A percentile compares a stretch with the other conserved stretches of the same genome.
Conservation (phyloP, 2,888 invertebrate species). For the Myathropa florea region DNA sequence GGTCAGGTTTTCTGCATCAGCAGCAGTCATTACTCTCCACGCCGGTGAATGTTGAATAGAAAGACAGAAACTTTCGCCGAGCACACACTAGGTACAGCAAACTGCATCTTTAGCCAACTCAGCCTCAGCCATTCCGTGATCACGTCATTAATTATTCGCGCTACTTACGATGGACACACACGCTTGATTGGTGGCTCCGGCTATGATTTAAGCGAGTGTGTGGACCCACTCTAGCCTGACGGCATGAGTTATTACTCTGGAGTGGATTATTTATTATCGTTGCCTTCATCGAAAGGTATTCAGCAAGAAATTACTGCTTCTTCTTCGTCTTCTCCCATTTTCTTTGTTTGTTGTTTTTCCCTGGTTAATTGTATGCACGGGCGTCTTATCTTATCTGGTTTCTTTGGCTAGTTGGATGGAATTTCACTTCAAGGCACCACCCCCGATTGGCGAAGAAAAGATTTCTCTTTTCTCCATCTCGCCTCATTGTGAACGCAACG, state of each 20-base stretch:
- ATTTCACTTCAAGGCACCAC: not conserved
- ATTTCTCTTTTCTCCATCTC: conserved; percentile 27
- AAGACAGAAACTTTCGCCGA: conserved; percentile 55
- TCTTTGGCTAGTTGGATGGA: not conserved
- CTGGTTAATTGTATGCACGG: conserved; percentile 16
- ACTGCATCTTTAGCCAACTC: conserved; percentile 34
- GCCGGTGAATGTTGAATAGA: conserved; percentile 27
- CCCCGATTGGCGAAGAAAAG: conserved; percentile 17
- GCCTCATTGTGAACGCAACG: not conserved
- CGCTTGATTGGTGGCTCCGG: not conserved
- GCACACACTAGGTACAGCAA: conserved; percentile 25
- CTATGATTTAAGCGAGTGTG: not conserved
- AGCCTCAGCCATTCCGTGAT: conserved; percentile 17
- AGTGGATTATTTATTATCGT: conserved; percentile 39
- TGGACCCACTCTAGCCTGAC: conserved; percentile 8
- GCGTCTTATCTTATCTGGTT: conserved; percentile 23
- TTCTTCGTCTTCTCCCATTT: not conserved
- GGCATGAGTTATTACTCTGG: conserved; percentile 31
- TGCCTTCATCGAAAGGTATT: not conserved
- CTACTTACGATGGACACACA: conserved; percentile 29
- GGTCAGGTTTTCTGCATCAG: conserved; percentile 35
- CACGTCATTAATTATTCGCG: conserved; percentile 65
- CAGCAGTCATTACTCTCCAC: conserved; percentile 32
- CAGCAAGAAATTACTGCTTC: not conserved
- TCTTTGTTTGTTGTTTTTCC: not conserved